Conservation (phyloP, 2,888 invertebrate species). For the Heteromyza rotundicornis region DNA sequence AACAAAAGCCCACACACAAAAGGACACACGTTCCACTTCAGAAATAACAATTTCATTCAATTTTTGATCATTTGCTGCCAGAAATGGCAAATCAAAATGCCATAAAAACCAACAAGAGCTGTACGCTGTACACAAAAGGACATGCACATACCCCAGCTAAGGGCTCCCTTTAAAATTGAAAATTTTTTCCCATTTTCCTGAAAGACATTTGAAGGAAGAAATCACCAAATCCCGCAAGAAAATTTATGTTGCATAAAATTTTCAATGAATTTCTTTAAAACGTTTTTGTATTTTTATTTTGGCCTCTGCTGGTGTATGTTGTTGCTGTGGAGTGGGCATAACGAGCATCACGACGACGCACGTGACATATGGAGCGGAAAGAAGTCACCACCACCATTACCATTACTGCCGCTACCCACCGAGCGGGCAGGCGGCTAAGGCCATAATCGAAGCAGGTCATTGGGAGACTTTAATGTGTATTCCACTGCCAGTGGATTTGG, state of each 20-base stretch:
- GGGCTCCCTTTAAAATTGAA: slow-evolving; percentile 46
- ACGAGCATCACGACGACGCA: slow-evolving; percentile 37
- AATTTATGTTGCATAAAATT: slow-evolving; percentile 58
- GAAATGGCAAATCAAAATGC: slow-evolving; percentile 56
- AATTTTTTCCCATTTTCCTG: neutral
- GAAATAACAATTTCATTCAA: slow-evolving; percentile 54
- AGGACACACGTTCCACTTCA: slow-evolving; percentile 55
- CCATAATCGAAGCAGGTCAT: slow-evolving; percentile 32
- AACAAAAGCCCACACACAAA: slow-evolving; percentile 15
- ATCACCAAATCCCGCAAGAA: slow-evolving; percentile 47
- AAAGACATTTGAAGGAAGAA: slow-evolving; percentile 19
- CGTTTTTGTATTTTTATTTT: slow-evolving; percentile 16
- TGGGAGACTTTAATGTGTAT: slow-evolving; percentile 18
- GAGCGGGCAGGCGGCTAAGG: slow-evolving; percentile 20
- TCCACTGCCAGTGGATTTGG: neutral
- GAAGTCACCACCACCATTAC: slow-evolving; percentile 14
- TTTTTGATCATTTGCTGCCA: slow-evolving; percentile 56
- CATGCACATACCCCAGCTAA: slow-evolving; percentile 23
- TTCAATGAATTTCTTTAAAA: slow-evolving; percentile 52
- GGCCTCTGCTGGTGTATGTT: neutral
- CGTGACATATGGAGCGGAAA: slow-evolving; percentile 59
- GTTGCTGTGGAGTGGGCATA: neutral
- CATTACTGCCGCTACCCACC: neutral
- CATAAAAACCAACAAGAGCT: slow-evolving; percentile 47
- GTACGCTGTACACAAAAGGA: slow-evolving; percentile 23